phyloP scores from a whole-genome alignment of 2,113 vertebrate genomes.

The Lagopus leucura region DNA sequence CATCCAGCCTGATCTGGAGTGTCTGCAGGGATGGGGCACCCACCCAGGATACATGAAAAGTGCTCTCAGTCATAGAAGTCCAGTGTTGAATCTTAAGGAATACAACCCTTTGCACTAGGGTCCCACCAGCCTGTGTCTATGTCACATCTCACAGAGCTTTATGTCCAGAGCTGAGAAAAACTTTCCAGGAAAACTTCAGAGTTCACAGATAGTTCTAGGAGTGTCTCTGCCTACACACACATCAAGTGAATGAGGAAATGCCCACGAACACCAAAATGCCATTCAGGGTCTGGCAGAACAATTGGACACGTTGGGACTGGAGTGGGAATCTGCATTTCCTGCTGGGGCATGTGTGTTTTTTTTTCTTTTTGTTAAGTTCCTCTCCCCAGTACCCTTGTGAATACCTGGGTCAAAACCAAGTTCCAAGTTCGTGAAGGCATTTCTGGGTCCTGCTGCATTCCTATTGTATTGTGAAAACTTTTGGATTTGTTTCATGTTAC shows the following conservation, averaged over 20 bases:
- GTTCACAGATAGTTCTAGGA: neutral
- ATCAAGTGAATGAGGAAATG: neutral
- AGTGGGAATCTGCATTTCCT: neutral
- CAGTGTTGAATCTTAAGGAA: neutral
- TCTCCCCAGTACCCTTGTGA: neutral
- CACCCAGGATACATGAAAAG: neutral
- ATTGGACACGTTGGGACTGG: neutral
- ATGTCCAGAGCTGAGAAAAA: neutral
- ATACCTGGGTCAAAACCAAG: constrained; percentile 17
- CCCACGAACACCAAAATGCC: neutral
- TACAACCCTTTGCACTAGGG: neutral
- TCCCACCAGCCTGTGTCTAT: neutral
- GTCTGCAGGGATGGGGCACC: no score
- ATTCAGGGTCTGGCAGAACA: neutral
- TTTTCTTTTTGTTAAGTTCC: neutral
- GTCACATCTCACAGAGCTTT: neutral
- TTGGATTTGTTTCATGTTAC: neutral
- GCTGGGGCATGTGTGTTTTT: neutral
- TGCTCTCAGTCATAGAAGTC: neutral
- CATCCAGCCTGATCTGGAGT: no score
- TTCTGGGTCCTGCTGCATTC: constrained; percentile 13
- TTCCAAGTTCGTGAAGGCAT: constrained; percentile 11
- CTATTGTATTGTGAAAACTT: constrained; percentile 1
- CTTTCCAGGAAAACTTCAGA: neutral
- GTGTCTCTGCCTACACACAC: neutral